Evolutionary conservation across 35 echinoderm and acorn worm genomes (phyloP).

Genomic region (Nesometra sesokonis): DNA sequence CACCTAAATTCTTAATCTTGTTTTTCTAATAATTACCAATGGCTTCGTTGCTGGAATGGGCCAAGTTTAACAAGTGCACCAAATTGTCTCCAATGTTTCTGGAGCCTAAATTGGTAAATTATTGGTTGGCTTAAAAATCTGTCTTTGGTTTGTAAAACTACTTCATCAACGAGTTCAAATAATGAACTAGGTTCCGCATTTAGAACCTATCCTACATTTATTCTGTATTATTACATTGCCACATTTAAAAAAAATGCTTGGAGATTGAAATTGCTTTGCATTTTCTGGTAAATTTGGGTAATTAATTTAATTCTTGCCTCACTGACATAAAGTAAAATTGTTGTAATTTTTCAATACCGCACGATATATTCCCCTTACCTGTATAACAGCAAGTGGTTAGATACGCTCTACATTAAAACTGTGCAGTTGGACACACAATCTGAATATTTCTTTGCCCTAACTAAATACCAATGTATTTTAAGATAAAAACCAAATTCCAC

Average conservation of each 20-base stretch:
- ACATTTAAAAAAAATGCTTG: too few relatives aligned
- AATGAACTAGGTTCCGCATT: neutral
- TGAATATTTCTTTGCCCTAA: neutral
- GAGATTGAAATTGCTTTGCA: neutral
- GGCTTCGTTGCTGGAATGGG: neutral
- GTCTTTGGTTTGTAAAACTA: neutral
- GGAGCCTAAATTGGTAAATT: neutral
- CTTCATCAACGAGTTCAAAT: neutral
- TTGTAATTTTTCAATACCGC: neutral
- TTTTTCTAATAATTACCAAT: neutral
- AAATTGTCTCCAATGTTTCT: neutral
- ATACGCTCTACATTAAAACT: neutral
- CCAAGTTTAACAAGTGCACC: neutral
- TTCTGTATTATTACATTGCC: too few relatives aligned
- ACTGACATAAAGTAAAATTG: neutral
- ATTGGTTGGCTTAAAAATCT: neutral
- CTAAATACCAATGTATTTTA: neutral
- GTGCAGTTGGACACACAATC: neutral
- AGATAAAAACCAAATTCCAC: neutral
- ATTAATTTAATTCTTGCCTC: neutral
- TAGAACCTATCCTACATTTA: too few relatives aligned
- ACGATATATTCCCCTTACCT: neutral
- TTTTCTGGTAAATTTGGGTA: neutral
- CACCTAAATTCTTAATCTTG: neutral
- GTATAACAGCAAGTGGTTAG: too few relatives aligned